Evolutionary conservation across 2,113 vertebrate genomes (phyloP), one percentile per base, ranked within the genome.

Genomic region (Ceyx melanurus): DNA sequence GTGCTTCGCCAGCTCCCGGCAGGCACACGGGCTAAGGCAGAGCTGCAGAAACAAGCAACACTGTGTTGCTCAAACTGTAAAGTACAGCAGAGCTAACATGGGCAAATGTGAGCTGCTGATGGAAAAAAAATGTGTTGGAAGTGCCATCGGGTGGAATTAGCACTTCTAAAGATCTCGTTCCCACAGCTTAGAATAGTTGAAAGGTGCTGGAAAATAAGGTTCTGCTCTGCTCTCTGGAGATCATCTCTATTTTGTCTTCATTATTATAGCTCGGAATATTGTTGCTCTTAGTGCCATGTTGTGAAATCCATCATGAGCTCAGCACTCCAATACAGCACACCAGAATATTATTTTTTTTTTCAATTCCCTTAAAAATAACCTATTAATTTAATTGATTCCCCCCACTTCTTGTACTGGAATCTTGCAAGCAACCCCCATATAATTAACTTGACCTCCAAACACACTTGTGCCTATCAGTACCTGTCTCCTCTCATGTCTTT

Each of bases 41-140:
- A 95, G 85, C 75, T 60, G 85, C 82, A 80, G 84, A 61, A 93
- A 90, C 70, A 72, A 85, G 85, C 66, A 90, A 17, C 0, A 3
- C 70, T 6, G 89, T 28, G 84, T 80, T 88, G 92, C 92, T 94
- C 62, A 88, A 95, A 64, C 94, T 95, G 95, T 23, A 80, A 89
- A 91, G 90, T 43, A 85, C 79, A 85, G 13, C 60, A 88, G 75
- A 85, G 45, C 35, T 94, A 82, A 68, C 85, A 31, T 5, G 19
- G 78, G 88, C 85, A 92, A 89, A 92, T 87, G 89, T 58, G 91
- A 94, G 72, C 43, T 94, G 91, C 89, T 94, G 85, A 46, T 82
- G 67, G 89, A 58, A 86, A 58, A 58, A 86, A 82, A 94, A 95
- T 29, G 94, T 95, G 94, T 94, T 82, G 77, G 64, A 82, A 88